Evolutionary conservation across 2,888 invertebrate genomes (phyloP), one percentile per base, ranked within the genome.

Genomic region (Cerceris rybyensis): DNA sequence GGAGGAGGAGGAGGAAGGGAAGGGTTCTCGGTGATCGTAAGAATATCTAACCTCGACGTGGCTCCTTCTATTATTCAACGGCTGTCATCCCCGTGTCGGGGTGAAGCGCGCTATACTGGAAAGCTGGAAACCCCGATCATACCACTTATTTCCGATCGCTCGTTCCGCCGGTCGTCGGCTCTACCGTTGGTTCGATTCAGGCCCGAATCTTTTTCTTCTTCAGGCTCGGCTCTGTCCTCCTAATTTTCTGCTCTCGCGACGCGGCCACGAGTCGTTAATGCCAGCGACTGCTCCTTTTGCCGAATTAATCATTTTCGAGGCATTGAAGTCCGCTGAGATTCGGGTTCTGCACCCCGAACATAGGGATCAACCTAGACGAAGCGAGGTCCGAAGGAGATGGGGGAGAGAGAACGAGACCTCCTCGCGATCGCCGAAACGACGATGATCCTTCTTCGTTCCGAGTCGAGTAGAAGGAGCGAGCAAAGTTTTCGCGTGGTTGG

Each of bases 11-110:
- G 9, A 28, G 57, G 16, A 49, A 72, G 80, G 84, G 86, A 88
- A 88, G 86, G 88, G 88, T 86, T 87, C 87, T 76, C 85, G 85
- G 87, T 88, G 89, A 90, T 90, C 90, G 90, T 89, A 89, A 90
- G 90, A 90, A 91, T 90, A 87, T 88, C 86, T 82, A 85, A 85
- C 84, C 86, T 86, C 87, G 87, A 88, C 85, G 87, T 80, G 83
- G 82, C 81, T 81, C 75, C 82, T 77, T 90, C 82, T 88, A 90
- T 90, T 90, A 91, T 91, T 90, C 89, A 91, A 52, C 68, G 69
- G 83, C 87, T 89, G 90, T 90, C 90, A 89, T 90, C 89, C 90
- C 89, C 85, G 83, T 79, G 83, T 82, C 78, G 77, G 73, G 79
- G 76, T 71, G 71, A 70, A 70, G 79, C 82, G 74, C 83, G 80